phyloP scores from a whole-genome alignment of 2,113 vertebrate species.

The Burhinus bistriatus region DNA sequence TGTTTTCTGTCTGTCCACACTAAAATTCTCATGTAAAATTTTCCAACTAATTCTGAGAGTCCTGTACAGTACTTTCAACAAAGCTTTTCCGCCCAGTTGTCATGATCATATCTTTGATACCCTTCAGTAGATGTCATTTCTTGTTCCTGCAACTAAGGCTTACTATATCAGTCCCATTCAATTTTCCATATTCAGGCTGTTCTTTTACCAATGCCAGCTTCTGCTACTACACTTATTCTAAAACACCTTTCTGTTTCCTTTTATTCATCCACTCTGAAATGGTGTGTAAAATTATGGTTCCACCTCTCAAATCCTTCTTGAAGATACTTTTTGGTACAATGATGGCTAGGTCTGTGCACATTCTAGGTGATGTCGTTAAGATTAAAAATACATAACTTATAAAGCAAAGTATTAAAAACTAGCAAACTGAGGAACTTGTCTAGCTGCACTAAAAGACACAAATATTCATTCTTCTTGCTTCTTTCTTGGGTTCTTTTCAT shows the following conservation, averaged over 20 bases:
- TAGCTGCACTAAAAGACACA: background rate
- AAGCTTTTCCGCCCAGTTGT: background rate
- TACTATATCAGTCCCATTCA: background rate
- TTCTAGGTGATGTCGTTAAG: background rate
- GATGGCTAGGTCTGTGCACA: background rate
- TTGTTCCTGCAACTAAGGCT: background rate
- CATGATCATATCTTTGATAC: background rate
- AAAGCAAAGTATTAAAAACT: background rate
- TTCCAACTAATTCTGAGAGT: background rate
- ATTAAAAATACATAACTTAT: background rate
- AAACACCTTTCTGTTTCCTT: background rate
- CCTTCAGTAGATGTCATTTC: background rate
- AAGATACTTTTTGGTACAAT: background rate
- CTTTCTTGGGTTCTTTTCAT: background rate
- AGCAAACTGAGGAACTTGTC: background rate
- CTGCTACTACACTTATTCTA: background rate
- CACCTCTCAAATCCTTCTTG: background rate
- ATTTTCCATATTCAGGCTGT: background rate
- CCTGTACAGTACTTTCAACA: background rate
- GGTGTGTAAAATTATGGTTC: background rate
- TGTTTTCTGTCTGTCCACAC: background rate
- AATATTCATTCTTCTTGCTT: background rate
- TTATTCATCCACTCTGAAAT: background rate
- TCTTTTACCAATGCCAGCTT: background rate
- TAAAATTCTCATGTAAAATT: background rate